Percentiles rank a stretch among this genome's conserved stretches.
These are phyloP conservation scores for Penaeus indicus DNA, from an alignment of 1,140 invertebrate species.

Conservation along the genomic window DNA sequence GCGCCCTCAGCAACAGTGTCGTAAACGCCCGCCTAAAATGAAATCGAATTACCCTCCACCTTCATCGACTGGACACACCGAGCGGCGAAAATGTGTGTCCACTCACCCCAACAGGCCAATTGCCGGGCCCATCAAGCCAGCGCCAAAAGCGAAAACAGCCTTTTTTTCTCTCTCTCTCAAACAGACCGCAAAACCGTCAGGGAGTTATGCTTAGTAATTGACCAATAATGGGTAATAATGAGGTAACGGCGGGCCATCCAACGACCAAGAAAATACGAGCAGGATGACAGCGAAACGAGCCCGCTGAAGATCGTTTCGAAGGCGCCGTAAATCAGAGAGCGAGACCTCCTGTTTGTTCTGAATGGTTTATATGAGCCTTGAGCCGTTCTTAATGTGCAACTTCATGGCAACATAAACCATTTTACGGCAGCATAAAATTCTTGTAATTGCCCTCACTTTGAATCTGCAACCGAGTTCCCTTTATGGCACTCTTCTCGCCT, in stretches of 20 bases:
- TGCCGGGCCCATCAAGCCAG: conserved; percentile 22
- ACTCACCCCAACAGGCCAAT: conserved; percentile 44
- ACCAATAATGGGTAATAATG: conserved; percentile 37
- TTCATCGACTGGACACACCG: conserved; percentile 27
- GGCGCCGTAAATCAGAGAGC: background rate
- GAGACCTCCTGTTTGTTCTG: conserved; percentile 44
- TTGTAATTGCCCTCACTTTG: conserved; percentile 59
- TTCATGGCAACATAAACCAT: conserved; percentile 62
- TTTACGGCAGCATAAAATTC: conserved; percentile 63
- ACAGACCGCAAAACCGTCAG: conserved; percentile 23
- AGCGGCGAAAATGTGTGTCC: conserved; percentile 18
- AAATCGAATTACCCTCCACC: conserved; percentile 29
- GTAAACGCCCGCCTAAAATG: conserved; percentile 17
- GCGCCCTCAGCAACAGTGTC: too few species aligned
- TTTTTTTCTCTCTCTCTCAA: background rate
- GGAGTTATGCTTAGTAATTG: conserved; percentile 37
- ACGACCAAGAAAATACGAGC: conserved; percentile 31
- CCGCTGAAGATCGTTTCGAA: background rate
- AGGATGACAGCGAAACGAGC: background rate
- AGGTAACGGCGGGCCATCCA: conserved; percentile 18
- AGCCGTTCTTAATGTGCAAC: conserved; percentile 57
- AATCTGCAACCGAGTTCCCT: conserved; percentile 43
- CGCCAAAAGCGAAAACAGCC: background rate
- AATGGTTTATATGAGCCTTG: conserved; percentile 52
- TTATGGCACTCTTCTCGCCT: conserved; percentile 31